These are phyloP conservation scores for Pseudomyrmex sp. DNA, from an alignment of 1,140 invertebrate genomes.

Conservation along the genomic window DNA sequence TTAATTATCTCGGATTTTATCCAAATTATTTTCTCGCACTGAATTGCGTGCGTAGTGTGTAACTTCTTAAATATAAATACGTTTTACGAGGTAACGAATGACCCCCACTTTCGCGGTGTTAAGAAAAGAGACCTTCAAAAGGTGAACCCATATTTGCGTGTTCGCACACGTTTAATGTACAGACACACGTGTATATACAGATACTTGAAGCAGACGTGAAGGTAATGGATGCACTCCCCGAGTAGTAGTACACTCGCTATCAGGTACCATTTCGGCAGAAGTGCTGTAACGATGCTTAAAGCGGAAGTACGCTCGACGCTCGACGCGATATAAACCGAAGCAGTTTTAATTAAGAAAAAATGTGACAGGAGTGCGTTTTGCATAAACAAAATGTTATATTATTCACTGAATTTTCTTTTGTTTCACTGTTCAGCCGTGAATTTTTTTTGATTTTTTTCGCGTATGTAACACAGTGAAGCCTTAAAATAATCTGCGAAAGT, in stretches of 20 bases:
- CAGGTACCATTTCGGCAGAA: conserved; percentile 55
- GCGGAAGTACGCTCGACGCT: conserved; percentile 25
- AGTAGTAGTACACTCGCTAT: conserved; percentile 51
- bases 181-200: conserved; percentile 64
- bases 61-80: not conserved
- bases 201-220: conserved; percentile 48
- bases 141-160: conserved; percentile 39
- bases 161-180: conserved; percentile 11
- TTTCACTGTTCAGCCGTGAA: too few relatives aligned
- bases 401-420: not conserved
- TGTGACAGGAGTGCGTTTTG: not conserved
- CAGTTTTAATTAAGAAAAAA: conserved; percentile 28
- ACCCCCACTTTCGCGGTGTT: conserved; percentile 4
- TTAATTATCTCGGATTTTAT: not conserved
- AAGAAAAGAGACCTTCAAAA: conserved; percentile 26
- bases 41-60: not conserved
- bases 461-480: not conserved
- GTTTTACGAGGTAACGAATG: conserved; percentile 26
- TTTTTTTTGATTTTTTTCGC: not conserved
- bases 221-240: conserved; percentile 65
- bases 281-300: conserved; percentile 50
- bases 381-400: not conserved
- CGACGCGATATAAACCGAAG: conserved; percentile 31
- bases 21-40: not conserved
- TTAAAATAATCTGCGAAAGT: conserved; percentile 27